A percentile compares a stretch with the other conserved stretches of the same genome.
Evolutionary conservation across 92 coral and sea anemone genomes (phyloP).

Genomic region (Phenganax marumi): DNA sequence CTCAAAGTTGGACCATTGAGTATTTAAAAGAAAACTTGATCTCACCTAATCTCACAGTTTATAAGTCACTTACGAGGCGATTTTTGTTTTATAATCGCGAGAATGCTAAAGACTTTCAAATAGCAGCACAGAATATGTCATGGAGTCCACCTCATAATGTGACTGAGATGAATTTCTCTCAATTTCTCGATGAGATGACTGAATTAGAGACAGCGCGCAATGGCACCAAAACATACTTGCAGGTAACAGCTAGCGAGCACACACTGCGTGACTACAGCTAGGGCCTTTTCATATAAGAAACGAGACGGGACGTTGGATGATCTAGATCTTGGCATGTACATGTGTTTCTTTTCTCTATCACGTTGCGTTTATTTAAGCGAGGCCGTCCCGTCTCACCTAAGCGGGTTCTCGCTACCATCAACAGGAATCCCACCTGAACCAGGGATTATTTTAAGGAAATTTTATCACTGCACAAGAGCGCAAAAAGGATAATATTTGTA

Average conservation of each 20-base stretch:
- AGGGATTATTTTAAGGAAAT: no score
- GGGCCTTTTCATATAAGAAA: background rate
- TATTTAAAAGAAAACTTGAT: constrained; percentile 51
- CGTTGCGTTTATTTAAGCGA: no score
- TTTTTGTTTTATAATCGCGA: constrained; percentile 53
- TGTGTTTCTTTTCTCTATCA: no score
- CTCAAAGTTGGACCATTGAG: constrained; percentile 54
- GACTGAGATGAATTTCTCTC: constrained; percentile 37
- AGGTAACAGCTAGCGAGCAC: constrained; percentile 18
- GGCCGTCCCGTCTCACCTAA: no score
- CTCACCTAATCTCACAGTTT: constrained; percentile 48
- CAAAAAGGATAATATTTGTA: no score
- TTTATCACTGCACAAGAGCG: no score
- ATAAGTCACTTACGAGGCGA: constrained; percentile 52
- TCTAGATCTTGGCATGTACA: no score
- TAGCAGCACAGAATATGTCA: constrained; percentile 17
- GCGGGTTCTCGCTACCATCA: no score
- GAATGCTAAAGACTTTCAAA: constrained; percentile 3
- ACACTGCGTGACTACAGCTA: background rate
- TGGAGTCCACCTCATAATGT: constrained; percentile 58
- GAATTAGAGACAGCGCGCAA: constrained; percentile 33
- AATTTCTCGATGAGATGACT: constrained; percentile 42
- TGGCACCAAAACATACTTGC: constrained; percentile 50
- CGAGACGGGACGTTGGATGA: no score
- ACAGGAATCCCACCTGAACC: no score